Percentiles rank a stretch among this genome's conserved stretches.
phyloP scores from a whole-genome alignment of 2,888 invertebrate species.

The Conops quadrifasciatus region DNA sequence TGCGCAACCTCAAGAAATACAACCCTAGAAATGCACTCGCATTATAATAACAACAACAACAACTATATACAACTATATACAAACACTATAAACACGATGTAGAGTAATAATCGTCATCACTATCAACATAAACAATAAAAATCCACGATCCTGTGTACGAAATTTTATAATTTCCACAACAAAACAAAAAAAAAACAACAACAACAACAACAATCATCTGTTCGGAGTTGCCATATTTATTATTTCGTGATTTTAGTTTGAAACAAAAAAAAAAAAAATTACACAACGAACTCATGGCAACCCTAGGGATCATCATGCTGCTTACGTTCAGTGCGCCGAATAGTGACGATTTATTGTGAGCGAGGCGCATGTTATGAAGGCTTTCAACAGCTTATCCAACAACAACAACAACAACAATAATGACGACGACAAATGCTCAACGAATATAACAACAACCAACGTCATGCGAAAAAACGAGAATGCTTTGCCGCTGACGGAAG shows the following conservation, averaged over 20 bases:
- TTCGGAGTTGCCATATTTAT: slow-evolving; percentile 11
- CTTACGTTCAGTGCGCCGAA: slow-evolving; percentile 59
- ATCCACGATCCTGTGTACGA: slow-evolving; percentile 46
- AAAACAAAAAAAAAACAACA: slow-evolving; percentile 20
- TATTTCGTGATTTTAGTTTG: slow-evolving; percentile 21
- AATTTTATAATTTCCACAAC: slow-evolving; percentile 49
- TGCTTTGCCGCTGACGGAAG: slow-evolving; percentile 8
- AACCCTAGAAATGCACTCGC: too few relatives aligned
- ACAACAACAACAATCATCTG: slow-evolving; percentile 9
- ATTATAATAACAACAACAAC: slow-evolving; percentile 3
- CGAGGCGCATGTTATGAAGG: slow-evolving; percentile 24
- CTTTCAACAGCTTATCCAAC: slow-evolving; percentile 29
- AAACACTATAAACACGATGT: neutral
- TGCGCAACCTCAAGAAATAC: too few relatives aligned
- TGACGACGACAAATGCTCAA: slow-evolving; percentile 23
- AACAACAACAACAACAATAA: slow-evolving; percentile 34
- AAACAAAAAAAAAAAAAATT: neutral
- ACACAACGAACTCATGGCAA: neutral
- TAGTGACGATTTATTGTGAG: slow-evolving; percentile 41
- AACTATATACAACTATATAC: too few relatives aligned
- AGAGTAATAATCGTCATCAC: slow-evolving; percentile 35
- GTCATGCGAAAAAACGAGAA: slow-evolving; percentile 22
- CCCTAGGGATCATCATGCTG: neutral
- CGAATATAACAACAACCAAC: neutral
- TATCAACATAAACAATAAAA: slow-evolving; percentile 31